A percentile compares a stretch with the other conserved stretches of the same genome.
Evolutionary conservation across 2,888 invertebrate genomes (phyloP).

Genomic region (Lysandra coridon): DNA sequence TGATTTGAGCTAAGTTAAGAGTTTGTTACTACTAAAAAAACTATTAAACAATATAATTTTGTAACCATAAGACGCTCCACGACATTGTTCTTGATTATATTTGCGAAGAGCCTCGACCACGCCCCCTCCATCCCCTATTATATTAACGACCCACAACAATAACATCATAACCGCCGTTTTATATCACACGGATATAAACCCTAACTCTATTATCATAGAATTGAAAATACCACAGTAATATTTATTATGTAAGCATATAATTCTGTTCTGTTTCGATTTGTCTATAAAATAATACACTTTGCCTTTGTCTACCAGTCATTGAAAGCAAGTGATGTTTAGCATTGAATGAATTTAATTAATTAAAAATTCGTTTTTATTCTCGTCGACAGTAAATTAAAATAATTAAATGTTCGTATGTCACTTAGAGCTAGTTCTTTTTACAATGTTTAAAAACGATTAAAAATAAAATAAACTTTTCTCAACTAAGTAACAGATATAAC

Average conservation of each 20-base stretch:
- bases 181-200: conserved; percentile 44
- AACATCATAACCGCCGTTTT: conserved; percentile 50
- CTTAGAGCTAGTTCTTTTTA: background rate
- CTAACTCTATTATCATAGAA: conserved; percentile 37
- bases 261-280: conserved; percentile 63
- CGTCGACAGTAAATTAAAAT: background rate
- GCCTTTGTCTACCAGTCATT: conserved; percentile 74
- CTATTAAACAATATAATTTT: background rate
- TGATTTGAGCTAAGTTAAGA: no score
- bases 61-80: conserved; percentile 44
- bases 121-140: conserved; percentile 77
- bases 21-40: no score
- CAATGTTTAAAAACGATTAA: background rate
- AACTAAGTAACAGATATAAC: no score
- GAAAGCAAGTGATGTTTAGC: conserved; percentile 74
- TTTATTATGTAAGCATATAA: conserved; percentile 57
- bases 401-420: background rate
- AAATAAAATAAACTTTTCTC: background rate
- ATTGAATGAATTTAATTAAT: conserved; percentile 75
- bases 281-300: conserved; percentile 80
- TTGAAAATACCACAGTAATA: conserved; percentile 34
- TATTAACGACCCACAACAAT: conserved; percentile 50
- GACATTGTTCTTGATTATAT: conserved; percentile 72
- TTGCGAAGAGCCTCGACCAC: conserved; percentile 75
- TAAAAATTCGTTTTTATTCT: conserved; percentile 54